Conservation (phyloP, 2,113 vertebrate species). For the Syrmaticus mikado region DNA sequence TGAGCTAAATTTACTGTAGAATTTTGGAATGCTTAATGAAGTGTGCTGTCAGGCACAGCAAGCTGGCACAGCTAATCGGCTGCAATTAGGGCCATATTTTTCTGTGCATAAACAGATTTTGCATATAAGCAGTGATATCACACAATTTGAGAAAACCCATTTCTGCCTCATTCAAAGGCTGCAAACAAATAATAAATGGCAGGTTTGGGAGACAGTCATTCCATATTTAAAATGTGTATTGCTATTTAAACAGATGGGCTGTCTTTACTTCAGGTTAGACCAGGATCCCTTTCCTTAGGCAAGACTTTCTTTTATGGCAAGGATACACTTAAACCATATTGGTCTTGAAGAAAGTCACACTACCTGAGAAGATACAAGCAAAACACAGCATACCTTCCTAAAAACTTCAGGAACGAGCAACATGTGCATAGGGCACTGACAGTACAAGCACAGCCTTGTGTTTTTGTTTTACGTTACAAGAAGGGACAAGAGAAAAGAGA, state of each 20-base stretch:
- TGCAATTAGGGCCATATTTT: slow-evolving; percentile 49
- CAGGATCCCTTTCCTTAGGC: neutral
- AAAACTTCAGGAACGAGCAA: neutral
- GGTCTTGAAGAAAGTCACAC: neutral
- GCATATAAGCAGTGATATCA: slow-evolving; percentile 1
- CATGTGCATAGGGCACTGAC: neutral
- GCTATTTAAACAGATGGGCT: neutral
- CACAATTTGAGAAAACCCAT: neutral
- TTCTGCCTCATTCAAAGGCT: slow-evolving; percentile 9
- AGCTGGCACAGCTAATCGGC: slow-evolving; percentile 42
- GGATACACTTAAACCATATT: neutral
- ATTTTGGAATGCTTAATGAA: slow-evolving; percentile 59
- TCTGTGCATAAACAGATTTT: slow-evolving; percentile 44
- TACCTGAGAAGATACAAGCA: neutral
- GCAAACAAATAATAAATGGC: neutral
- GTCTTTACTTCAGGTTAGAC: neutral
- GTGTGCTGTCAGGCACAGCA: slow-evolving; percentile 23
- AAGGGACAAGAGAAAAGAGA: neutral
- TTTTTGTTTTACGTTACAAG: neutral
- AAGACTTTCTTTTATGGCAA: neutral
- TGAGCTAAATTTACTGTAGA: slow-evolving; percentile 29
- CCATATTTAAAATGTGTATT: neutral
- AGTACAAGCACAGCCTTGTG: neutral
- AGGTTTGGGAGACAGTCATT: neutral
- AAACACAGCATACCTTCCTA: neutral